Evolutionary conservation across 35 echinoderm and acorn worm genomes (phyloP).

Genomic region (Chiridota heheva): DNA sequence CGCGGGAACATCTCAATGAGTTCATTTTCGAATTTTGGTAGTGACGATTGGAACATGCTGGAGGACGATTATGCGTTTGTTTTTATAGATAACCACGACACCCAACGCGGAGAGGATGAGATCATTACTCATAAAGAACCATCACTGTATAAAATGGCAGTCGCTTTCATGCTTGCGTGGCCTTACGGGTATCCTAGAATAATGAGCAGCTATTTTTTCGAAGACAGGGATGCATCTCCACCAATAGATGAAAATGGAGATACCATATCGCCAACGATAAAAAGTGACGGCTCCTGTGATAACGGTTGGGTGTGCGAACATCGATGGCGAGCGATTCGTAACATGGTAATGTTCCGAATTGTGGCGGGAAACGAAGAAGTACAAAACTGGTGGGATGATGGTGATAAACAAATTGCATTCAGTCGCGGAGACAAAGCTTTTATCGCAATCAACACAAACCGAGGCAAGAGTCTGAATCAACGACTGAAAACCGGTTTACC

Average conservation of each 20-base stretch:
- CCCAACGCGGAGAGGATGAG: constrained; percentile 81
- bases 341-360: constrained; percentile 69
- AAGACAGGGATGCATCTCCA: constrained; percentile 41
- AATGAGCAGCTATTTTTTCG: constrained; percentile 81
- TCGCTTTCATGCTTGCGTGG: constrained; percentile 76
- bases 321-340: constrained; percentile 64
- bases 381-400: constrained; percentile 84
- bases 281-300: constrained; percentile 45
- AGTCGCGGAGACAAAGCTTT: constrained; percentile 68
- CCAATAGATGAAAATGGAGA: constrained; percentile 23
- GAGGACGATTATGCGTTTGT: constrained; percentile 30
- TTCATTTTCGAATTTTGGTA: constrained; percentile 30
- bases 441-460: constrained; percentile 60
- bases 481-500: constrained; percentile 65
- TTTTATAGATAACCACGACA: constrained; percentile 95
- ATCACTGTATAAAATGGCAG: constrained; percentile 66
- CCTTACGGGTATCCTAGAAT: constrained; percentile 67
- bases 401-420: constrained; percentile 63
- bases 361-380: constrained; percentile 16
- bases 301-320: constrained; percentile 91
- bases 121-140: constrained; percentile 43
- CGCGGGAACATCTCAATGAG: constrained; percentile 10
- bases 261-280: not conserved
- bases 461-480: not conserved
- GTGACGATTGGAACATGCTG: constrained; percentile 57